Evolutionary conservation across 2,113 vertebrate genomes (phyloP).

Genomic region (Vulpes ferrilata): DNA sequence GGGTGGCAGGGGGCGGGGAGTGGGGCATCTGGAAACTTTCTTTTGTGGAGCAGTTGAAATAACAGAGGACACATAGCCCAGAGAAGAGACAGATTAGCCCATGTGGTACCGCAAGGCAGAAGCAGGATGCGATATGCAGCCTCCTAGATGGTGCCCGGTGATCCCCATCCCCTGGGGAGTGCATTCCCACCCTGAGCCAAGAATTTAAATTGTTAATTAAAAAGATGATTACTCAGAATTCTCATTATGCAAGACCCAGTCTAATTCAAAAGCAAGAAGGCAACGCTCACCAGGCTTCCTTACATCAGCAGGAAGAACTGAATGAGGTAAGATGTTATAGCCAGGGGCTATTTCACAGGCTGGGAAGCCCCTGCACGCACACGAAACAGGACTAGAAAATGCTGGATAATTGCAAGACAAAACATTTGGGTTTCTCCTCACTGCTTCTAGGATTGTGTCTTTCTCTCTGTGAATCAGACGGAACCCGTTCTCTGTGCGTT

Average conservation of each 20-base stretch:
- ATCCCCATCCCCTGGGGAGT: neutral
- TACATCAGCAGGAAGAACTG: neutral
- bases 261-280: neutral
- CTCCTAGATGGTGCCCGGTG: neutral
- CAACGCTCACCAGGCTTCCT: neutral
- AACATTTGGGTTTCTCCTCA: neutral
- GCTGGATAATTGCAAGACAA: neutral
- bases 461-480: neutral
- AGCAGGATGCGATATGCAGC: neutral
- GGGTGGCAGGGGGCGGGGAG: neutral
- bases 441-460: no score
- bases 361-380: neutral
- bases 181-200: neutral
- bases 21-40: neutral
- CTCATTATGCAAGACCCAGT: neutral
- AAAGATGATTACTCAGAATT: neutral
- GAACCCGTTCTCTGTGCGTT: neutral
- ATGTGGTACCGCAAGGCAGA: neutral
- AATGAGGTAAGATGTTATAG: neutral
- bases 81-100: neutral
- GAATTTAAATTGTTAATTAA: slow-evolving; percentile 16
- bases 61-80: neutral
- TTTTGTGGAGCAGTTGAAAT: neutral
- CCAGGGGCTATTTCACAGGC: no score
- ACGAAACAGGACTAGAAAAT: neutral